These are phyloP conservation scores for Heliothis virescens DNA, from an alignment of 1,140 invertebrate genomes.

Conservation along the genomic window DNA sequence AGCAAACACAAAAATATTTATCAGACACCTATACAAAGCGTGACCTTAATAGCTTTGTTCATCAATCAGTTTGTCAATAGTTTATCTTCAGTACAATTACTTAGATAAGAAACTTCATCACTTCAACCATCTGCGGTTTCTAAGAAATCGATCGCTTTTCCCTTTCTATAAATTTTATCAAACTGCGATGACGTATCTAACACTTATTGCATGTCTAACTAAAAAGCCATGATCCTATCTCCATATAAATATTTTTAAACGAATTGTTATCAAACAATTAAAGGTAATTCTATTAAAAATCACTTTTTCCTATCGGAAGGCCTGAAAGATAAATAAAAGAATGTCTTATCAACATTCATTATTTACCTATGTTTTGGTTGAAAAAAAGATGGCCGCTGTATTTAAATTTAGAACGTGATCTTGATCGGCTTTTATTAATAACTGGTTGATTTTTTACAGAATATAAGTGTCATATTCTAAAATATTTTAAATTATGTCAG, in stretches of 20 bases:
- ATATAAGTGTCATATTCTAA: too few relatives aligned
- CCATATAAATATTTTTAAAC: background rate
- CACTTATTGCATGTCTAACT: constrained; percentile 7
- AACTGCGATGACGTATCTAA: background rate
- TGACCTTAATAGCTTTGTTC: background rate
- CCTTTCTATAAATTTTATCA: background rate
- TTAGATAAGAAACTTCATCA: background rate
- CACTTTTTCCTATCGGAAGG: background rate
- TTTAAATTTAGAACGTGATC: constrained; percentile 8
- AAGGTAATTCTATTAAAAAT: background rate
- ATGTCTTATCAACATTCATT: background rate
- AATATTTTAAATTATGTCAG: background rate
- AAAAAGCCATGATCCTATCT: constrained; percentile 16
- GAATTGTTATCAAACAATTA: background rate
- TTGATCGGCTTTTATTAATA: background rate
- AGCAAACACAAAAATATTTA: too few relatives aligned
- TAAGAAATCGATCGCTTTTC: background rate
- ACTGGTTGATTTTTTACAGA: too few relatives aligned
- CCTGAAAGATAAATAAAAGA: background rate
- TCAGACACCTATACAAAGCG: background rate
- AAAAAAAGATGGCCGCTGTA: constrained; percentile 5
- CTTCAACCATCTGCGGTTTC: background rate
- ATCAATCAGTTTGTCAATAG: constrained; percentile 26
- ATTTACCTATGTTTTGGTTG: background rate
- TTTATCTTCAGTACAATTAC: constrained; percentile 15